Evolutionary conservation across 2,797 vertebrate species (phyloP).

Genomic region (Tympanoctomys barrerae): DNA sequence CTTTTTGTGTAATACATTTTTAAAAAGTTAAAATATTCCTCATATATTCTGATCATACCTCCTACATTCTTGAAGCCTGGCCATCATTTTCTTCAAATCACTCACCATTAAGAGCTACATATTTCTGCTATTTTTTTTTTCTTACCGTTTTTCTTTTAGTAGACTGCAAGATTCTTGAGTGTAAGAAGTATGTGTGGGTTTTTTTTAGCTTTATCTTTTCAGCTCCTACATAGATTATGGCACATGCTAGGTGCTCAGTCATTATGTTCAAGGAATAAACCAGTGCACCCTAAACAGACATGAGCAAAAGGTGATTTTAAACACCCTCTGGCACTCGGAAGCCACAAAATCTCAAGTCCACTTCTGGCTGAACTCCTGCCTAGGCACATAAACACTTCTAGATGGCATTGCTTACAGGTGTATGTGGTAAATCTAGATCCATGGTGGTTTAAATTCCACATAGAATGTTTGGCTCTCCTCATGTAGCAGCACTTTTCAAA

Average conservation of each 20-base stretch:
- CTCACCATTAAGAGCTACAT: neutral
- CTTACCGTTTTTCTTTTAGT: neutral
- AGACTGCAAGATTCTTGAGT: neutral
- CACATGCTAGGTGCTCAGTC: neutral
- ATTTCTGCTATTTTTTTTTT: neutral
- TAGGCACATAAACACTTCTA: no score
- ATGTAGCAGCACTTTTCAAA: constrained; percentile 7
- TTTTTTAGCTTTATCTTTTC: neutral
- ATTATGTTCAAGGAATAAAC: neutral
- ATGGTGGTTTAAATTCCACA: neutral
- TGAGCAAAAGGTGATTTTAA: neutral
- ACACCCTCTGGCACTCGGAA: neutral
- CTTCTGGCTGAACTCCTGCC: neutral
- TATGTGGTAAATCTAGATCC: neutral
- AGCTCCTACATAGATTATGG: neutral
- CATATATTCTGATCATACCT: neutral
- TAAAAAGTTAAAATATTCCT: neutral
- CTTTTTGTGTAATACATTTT: neutral
- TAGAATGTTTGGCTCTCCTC: neutral
- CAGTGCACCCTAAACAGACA: neutral
- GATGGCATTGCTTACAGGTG: neutral
- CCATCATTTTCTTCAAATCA: neutral
- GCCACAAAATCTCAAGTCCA: neutral
- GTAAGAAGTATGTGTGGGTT: neutral
- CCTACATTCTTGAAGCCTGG: neutral